A percentile compares a stretch with the other conserved stretches of the same genome.
Evolutionary conservation across 2,888 invertebrate species (phyloP).

Genomic region (Graphium colonna): DNA sequence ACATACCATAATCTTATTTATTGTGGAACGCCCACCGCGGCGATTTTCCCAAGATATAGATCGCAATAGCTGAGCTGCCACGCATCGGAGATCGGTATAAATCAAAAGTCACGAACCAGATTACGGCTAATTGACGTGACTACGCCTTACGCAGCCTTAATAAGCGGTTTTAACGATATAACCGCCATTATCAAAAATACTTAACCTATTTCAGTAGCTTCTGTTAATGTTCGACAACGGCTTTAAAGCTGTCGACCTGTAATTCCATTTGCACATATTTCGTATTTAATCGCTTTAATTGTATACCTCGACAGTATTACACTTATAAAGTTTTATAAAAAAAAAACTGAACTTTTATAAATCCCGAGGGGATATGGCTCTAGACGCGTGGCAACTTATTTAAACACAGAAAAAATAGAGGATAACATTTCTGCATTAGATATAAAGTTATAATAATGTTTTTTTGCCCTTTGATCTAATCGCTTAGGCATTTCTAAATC

Average conservation of each 20-base stretch:
- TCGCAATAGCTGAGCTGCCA: constrained; percentile 48
- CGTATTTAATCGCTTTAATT: constrained; percentile 9
- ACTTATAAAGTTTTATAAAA: constrained; percentile 3
- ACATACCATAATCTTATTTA: constrained; percentile 62
- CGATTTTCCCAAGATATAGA: constrained; percentile 49
- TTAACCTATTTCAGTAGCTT: constrained; percentile 66
- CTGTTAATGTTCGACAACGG: constrained; percentile 31
- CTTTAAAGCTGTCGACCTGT: constrained; percentile 25
- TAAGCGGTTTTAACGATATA: constrained; percentile 73
- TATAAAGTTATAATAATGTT: too few relatives aligned
- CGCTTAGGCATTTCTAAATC: too few relatives aligned
- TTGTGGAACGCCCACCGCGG: constrained; percentile 42
- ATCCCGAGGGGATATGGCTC: too few relatives aligned
- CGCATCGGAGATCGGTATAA: constrained; percentile 67
- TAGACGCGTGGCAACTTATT: too few relatives aligned
- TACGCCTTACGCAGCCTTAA: constrained; percentile 62
- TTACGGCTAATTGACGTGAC: constrained; percentile 71
- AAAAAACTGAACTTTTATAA: too few relatives aligned
- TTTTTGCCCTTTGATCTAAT: too few relatives aligned
- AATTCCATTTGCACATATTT: constrained; percentile 21
- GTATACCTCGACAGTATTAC: background rate
- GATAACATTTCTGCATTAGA: too few relatives aligned
- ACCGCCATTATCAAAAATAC: constrained; percentile 72
- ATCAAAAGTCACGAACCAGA: constrained; percentile 75
- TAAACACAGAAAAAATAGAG: too few relatives aligned